Evolutionary conservation across 2,113 vertebrate genomes (phyloP).

Genomic region (Petaurus breviceps): DNA sequence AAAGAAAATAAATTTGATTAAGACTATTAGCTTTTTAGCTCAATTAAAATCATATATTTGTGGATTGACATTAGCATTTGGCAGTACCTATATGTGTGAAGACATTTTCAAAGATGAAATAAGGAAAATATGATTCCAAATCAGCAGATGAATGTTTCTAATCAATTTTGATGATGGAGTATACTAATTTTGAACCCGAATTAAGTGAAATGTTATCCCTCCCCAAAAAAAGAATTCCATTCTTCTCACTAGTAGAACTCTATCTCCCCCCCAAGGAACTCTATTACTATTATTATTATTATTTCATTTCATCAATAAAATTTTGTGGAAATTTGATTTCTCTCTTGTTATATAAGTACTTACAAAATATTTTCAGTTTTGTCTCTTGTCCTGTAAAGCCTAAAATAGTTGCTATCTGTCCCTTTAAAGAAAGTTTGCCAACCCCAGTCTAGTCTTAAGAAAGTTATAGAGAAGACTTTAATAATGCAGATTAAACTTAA

Average conservation of each 20-base stretch:
- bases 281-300: background rate
- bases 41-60: background rate
- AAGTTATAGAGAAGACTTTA: too few relatives aligned
- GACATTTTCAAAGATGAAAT: background rate
- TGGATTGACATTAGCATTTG: background rate
- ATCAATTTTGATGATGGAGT: background rate
- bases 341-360: background rate
- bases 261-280: background rate
- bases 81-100: background rate
- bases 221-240: background rate
- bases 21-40: background rate
- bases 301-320: background rate
- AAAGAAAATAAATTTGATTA: background rate
- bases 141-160: background rate
- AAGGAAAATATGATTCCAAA: background rate
- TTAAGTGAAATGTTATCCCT: background rate
- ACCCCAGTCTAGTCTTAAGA: background rate
- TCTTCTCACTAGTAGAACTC: background rate
- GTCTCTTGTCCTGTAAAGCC: background rate
- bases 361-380: background rate
- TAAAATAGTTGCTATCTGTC: background rate
- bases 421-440: background rate
- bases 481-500: too few relatives aligned
- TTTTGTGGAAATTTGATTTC: background rate
- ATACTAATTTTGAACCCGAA: background rate